phyloP scores from a whole-genome alignment of 2,888 invertebrate species.

The Girardia tigrina region DNA sequence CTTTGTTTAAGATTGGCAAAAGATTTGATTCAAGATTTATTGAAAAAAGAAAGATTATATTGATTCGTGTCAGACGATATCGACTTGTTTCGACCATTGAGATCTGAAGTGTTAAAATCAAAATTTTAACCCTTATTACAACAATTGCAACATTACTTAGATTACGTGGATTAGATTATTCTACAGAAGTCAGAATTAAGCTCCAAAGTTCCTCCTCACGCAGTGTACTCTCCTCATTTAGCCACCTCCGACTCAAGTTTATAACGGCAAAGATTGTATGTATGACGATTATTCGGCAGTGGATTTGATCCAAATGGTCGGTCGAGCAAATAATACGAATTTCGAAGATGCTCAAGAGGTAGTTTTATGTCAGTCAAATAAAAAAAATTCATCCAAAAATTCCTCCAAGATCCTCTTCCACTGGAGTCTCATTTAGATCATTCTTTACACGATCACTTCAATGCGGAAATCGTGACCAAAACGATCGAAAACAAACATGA shows the following conservation, averaged over 20 bases:
- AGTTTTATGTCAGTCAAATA: conserved; percentile 79
- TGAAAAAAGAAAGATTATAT: no score
- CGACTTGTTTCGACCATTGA: no score
- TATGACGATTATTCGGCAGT: conserved; percentile 81
- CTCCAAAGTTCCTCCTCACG: no score
- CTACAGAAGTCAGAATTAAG: no score
- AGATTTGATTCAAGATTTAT: no score
- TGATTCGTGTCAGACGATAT: no score
- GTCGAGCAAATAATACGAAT: conserved; percentile 69
- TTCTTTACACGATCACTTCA: conserved; percentile 92
- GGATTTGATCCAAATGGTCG: conserved; percentile 92
- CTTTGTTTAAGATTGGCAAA: no score
- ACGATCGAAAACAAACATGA: conserved; percentile 99
- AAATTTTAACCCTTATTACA: no score
- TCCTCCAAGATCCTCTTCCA: conserved; percentile 85
- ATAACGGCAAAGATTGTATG: conserved; percentile 62
- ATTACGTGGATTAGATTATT: no score
- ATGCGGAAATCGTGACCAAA: conserved; percentile 97
- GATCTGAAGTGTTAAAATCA: no score
- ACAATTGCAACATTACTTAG: no score
- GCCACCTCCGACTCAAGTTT: conserved; percentile 81
- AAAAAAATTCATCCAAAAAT: conserved; percentile 97
- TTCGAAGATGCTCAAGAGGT: conserved; percentile 60
- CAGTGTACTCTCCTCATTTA: no score
- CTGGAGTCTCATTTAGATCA: conserved; percentile 96